phyloP scores from a whole-genome alignment of 2,113 vertebrate species.

The Poeciliopsis prolifica region DNA sequence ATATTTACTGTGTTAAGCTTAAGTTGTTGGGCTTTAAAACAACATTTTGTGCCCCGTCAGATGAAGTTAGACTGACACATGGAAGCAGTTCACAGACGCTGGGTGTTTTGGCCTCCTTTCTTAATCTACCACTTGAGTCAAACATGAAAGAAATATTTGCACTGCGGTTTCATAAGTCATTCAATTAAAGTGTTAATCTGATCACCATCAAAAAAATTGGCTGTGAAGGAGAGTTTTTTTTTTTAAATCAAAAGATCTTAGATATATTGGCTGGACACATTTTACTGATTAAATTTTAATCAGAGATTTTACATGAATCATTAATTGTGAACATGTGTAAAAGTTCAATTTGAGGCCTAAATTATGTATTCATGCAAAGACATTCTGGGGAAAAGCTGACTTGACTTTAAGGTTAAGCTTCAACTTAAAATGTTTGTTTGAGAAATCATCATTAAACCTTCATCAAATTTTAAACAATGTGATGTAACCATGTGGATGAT shows the following conservation, averaged over 20 bases:
- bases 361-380: background rate
- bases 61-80: slow-evolving; percentile 7
- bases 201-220: slow-evolving; percentile 13
- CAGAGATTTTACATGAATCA: background rate
- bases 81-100: slow-evolving; percentile 23
- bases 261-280: slow-evolving; percentile 2
- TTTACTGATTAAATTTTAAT: slow-evolving; percentile 9
- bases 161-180: slow-evolving; percentile 22
- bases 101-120: slow-evolving; percentile 2
- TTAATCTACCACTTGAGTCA: slow-evolving; percentile 10
- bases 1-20: background rate
- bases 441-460: background rate
- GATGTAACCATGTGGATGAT: background rate
- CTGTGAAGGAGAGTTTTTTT: background rate
- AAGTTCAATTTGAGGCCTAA: background rate
- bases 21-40: background rate
- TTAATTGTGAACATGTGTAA: background rate
- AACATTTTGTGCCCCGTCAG: background rate
- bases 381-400: background rate
- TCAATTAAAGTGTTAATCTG: slow-evolving; percentile 25
- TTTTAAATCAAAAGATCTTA: slow-evolving; percentile 24
- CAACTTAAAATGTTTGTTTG: background rate
- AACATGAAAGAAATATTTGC: slow-evolving; percentile 21
- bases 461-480: background rate
- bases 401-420: background rate